Evolutionary conservation across 1,140 invertebrate genomes (phyloP), one percentile per base, ranked within the genome.

Genomic region (Geopemphigus sp.): DNA sequence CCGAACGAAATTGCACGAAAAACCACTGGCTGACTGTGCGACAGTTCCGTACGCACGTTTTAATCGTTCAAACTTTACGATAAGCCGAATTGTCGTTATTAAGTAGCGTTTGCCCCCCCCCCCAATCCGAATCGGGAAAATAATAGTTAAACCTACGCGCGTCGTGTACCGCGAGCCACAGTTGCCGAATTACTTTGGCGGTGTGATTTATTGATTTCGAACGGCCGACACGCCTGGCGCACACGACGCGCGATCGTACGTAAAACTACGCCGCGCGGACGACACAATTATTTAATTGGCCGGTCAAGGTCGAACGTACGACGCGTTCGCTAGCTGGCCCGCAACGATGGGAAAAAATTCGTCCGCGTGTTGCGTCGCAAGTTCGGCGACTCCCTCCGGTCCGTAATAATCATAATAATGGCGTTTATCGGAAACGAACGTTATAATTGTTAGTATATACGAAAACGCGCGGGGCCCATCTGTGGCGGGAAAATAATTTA

Each of bases 271-370:
- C 19, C 29, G 29, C 17, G 61, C 12, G 17, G 47, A 53, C 50
- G 47, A 72, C 50, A 72, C 54, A 72, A 72, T 72, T 54, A 72
- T 53, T 56, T 56, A 74, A 74, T 74, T 74, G 72, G 11, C n/a
- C 72, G 72, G 72, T 57, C 72, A 74, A 74, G 72, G 72, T 74
- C 19, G 32, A 32, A 74, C 72, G 17, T 29, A 74, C 29, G 72
- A 74, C 53, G 24, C 57, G n/a, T 57, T 57, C n/a, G 19, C 19
- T n/a, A 39, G 63, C 39, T 22, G n/a, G 63, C n/a, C n/a, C n/a
- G 22, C 64, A 19, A 5, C 12, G 14, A 66, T 32, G 12, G 10
- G 14, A 32, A 66, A 66, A 66, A 66, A 63, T 19, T 32, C 61
- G 19, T 63, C 29, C 15, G 8, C 29, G 29, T 11, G 8, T 39